Base-by-base conservation (phyloP, 2,113 vertebrate species). In the Tetrao urogallus region DNA sequence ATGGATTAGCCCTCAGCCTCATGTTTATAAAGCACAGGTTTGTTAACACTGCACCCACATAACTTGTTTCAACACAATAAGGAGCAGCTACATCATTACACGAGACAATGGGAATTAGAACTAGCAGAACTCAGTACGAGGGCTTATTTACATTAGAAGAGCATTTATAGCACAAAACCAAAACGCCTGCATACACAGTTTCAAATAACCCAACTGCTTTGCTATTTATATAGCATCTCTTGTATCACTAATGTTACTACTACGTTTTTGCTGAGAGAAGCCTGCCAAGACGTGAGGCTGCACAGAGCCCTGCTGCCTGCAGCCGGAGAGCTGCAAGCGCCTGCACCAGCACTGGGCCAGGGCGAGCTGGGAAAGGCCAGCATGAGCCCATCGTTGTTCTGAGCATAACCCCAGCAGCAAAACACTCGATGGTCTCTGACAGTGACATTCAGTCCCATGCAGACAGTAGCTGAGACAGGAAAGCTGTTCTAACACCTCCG, bases 91-190 rank as follows among this genome's bases (percentile, higher is more conserved):
- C 11, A 58, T 18, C 10, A 10, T 2, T 5, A 32, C 42, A n/a
- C 0, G 1, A 85, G 52, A n/a, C 1, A 2, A 45, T 0, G 0
- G 74, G 38, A 96, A 86, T n/a, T 70, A 38, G 63, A 73, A 11
- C n/a, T 57, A 77, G 32, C 9, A 84, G 40, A 90, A 61, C 45
- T 50, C 1, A 0, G 16, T 12, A 4, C 3, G 9, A 64, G 24
- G 32, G 8, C 54, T 50, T 73, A 45, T 17, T 64, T 67, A n/a
- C 54, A 82, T 27, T 36, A 52, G 27, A 67, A 72, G 38, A 87
- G 7, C 17, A 16, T 14, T 52, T 54, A 10, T 11, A 38, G 10
- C 30, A 69, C 36, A 86, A 88, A 86, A 86, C 18, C 40, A 30
- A 18, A 88, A 40, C 45, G 72, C 48, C 40, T 3, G 11, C 42